Base-by-base conservation (phyloP, 2,888 invertebrate genomes). In the Lochmaea crataegi region DNA sequence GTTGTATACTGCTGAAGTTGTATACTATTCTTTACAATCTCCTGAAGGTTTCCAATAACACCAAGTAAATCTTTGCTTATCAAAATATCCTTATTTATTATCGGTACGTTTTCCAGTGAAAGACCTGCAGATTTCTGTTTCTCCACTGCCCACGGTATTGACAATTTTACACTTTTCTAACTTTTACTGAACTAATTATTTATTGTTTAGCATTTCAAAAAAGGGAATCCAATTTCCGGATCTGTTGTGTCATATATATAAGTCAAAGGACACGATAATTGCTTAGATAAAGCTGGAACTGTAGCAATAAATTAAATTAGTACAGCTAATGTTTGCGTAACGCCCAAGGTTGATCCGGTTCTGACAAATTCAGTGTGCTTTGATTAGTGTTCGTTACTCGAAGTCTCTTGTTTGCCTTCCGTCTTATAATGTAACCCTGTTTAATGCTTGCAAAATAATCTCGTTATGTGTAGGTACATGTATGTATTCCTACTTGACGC, bases 331-430 rank as follows among this genome's bases (percentile, higher is more conserved):
- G 81, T 83, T 82, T 83, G 82, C 79, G 79, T 79, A 82, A 78
- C 82, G 81, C 82, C 81, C 78, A 75, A 78, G 79, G 79, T 78
- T 80, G 80, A 79, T 81, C 78, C 80, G 81, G 79, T 80, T 82
- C 45, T 42, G 83, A 82, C 82, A 82, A 83, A 83, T 83, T 82
- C 82, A 76, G 80, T 73, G 73, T 76, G 81, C 83, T 83, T 83
- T 83, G 83, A 83, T 83, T 83, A 82, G 76, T 77, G 79, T 81
- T 83, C 79, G 81, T 82, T 82, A 80, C 79, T 75, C 32, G 10
- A 60, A 32, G 60, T 41, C 41, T 16, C 38, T 60, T 60, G 38
- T 38, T 60, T 60, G 16, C 60, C 60, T 60, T 60, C 16, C 32
- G n/a, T 60, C 60, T n/a, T 60, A 32, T 38, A 60, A 32, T 60